Base-by-base conservation (phyloP, 2,888 invertebrate species). In the Odontomyia ornata region DNA sequence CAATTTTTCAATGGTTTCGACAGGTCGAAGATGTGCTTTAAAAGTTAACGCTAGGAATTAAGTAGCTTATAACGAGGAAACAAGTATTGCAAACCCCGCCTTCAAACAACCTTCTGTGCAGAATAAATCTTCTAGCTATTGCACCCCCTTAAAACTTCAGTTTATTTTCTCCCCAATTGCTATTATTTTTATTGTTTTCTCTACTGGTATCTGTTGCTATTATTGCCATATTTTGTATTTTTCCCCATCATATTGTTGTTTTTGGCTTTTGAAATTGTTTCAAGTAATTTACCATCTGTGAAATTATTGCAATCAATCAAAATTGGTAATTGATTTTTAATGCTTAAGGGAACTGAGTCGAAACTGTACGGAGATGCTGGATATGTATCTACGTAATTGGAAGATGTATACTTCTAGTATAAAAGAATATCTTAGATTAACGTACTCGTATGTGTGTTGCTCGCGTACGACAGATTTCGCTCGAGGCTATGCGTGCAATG, bases 251-350 rank as follows among this genome's bases (percentile, higher is more conserved):
- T 73, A 56, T 56, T 72, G 36, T 27, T 15, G 28, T 56, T 72
- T 72, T 30, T 36, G 23, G 52, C 57, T 69, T 72, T 46, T 30
- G 46, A 75, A 76, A 76, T 76, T 76, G 76, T 76, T 76, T 76
- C 76, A 67, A 67, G 76, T 76, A 57, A 76, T 47, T 72, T 78
- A 79, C 67, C 77, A 77, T 79, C 79, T 80, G 75, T 78, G 77
- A 79, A 80, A 79, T 80, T 78, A 80, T 78, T 81, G 79, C 80
- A 80, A 81, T 81, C 81, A 80, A 81, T 81, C 81, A 81, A 81
- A 80, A 77, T 76, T 78, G 78, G 79, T 81, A 80, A 81, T 81
- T 80, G 80, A 79, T 80, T 78, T 78, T 79, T 80, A 80, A 80
- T 78, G 81, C 78, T 80, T 76, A 57, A 60, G 79, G 79, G 77